Evolutionary conservation across 30 jellyfish, hydroid and myxozoan species (phyloP).

Genomic region (Clytia hemisphaerica): DNA sequence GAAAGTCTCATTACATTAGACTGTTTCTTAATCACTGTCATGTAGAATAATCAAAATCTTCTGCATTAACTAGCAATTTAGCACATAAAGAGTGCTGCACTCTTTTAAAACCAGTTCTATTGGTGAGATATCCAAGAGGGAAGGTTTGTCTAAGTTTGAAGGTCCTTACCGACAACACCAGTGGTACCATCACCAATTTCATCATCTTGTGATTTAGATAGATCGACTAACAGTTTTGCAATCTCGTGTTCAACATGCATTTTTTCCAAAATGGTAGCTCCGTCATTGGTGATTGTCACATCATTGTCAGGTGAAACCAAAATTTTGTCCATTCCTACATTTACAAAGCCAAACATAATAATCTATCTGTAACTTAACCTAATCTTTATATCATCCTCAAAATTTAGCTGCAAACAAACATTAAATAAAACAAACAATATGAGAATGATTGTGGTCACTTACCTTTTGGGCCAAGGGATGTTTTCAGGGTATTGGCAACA

Average conservation of each 20-base stretch:
- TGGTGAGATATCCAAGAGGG: too few relatives aligned
- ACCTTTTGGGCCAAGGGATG: slow-evolving; percentile 99
- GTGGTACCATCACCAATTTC: slow-evolving; percentile 99
- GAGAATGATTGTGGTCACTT: not conserved
- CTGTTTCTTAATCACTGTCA: too few relatives aligned
- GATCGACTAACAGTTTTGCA: slow-evolving; percentile 93
- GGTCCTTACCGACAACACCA: slow-evolving; percentile 99
- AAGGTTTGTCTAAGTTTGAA: too few relatives aligned
- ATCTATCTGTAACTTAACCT: not conserved
- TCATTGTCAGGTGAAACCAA: slow-evolving; percentile 99
- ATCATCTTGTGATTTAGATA: slow-evolving; percentile 98
- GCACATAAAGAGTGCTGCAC: not conserved
- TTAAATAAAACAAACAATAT: not conserved
- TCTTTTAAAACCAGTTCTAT: too few relatives aligned
- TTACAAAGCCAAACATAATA: not conserved
- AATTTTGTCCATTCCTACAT: slow-evolving; percentile 93
- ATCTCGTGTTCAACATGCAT: slow-evolving; percentile 99
- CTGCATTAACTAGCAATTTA: not conserved
- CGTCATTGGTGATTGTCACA: slow-evolving; percentile 93
- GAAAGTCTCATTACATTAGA: too few relatives aligned
- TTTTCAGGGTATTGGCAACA: slow-evolving; percentile 80
- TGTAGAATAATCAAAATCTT: too few relatives aligned
- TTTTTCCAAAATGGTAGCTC: slow-evolving; percentile 90
- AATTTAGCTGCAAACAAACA: too few relatives aligned
- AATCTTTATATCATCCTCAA: too few relatives aligned